phyloP scores from a whole-genome alignment of 2,888 invertebrate species.

The Blera fallax region DNA sequence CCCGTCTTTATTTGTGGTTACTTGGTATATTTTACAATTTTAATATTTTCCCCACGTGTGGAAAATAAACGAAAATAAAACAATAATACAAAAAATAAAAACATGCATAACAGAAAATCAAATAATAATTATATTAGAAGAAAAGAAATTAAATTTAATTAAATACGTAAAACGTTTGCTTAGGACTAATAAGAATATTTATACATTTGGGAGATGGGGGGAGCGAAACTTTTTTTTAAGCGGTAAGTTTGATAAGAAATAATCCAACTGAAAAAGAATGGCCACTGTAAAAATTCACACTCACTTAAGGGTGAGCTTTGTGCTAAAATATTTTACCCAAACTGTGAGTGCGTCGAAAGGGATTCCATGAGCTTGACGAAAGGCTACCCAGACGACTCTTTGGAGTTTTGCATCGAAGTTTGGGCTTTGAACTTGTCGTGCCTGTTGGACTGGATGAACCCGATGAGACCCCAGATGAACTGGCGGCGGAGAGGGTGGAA shows the following conservation, averaged over 20 bases:
- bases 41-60: conserved; percentile 42
- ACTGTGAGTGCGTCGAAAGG: conserved; percentile 81
- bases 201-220: conserved; percentile 38
- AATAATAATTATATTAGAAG: neutral
- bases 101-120: conserved; percentile 19
- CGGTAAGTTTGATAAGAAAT: conserved; percentile 64
- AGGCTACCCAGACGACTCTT: conserved; percentile 80
- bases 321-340: conserved; percentile 80
- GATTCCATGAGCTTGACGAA: conserved; percentile 81
- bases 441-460: conserved; percentile 81
- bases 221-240: conserved; percentile 43
- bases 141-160: neutral
- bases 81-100: conserved; percentile 33
- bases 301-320: conserved; percentile 49
- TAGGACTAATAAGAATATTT: conserved; percentile 19
- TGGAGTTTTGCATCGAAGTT: conserved; percentile 78
- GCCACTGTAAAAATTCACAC: conserved; percentile 71
- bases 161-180: neutral
- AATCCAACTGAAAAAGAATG: conserved; percentile 71
- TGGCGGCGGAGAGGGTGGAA: conserved; percentile 81
- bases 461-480: conserved; percentile 81
- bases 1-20: conserved; percentile 38
- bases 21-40: conserved; percentile 62
- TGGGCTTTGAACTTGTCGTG: conserved; percentile 79
- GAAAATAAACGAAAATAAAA: conserved; percentile 70